Evolutionary conservation across 1,140 invertebrate species (phyloP), one percentile per base, ranked within the genome.

Genomic region (Proctacanthus coquilletti): DNA sequence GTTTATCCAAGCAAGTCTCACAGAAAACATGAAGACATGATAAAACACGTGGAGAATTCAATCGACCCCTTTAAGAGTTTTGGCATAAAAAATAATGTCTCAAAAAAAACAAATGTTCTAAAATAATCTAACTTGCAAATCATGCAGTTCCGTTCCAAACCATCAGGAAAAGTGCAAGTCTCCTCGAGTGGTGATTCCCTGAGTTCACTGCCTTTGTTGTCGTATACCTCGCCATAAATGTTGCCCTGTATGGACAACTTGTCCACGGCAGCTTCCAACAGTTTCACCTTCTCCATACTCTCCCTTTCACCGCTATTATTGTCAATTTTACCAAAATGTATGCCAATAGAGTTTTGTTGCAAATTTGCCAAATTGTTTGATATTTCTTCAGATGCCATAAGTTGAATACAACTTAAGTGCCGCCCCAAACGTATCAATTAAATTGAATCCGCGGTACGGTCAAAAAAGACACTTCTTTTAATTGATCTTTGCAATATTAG

Each of bases 21-120:
- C 89, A 94, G 64, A 91, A 94, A 4, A 86, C 84, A 67, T 94
- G 89, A 47, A 95, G 71, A 63, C 91, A 96, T 43, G 78, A 77
- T 43, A 96, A 69, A 27, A 93, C 78, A 45, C 87, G 74, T 30
- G 89, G 88, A 50, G 72, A 72, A 49, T 71, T 74, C 44, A 84
- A 64, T 48, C 79, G 80, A 51, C 75, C 71, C 45, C 72, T 72
- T 53, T 62, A 81, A 60, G 64, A n/a, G n/a, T n/a, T n/a, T n/a
- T 51, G 47, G 48, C 48, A 53, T 30, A 15, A 39, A 38, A n/a
- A 4, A 39, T 34, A 18, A 42, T 2, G 34, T 18, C 1, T 15
- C 21, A 27, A 18, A 43, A 30, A 29, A 31, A 14, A 14, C 36
- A 20, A 3, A 9, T 29, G 34, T 19, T 18, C 0, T 10, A 18